Evolutionary conservation across 1,140 invertebrate species (phyloP), one percentile per base, ranked within the genome.

Genomic region (Bilobella aurantiaca): DNA sequence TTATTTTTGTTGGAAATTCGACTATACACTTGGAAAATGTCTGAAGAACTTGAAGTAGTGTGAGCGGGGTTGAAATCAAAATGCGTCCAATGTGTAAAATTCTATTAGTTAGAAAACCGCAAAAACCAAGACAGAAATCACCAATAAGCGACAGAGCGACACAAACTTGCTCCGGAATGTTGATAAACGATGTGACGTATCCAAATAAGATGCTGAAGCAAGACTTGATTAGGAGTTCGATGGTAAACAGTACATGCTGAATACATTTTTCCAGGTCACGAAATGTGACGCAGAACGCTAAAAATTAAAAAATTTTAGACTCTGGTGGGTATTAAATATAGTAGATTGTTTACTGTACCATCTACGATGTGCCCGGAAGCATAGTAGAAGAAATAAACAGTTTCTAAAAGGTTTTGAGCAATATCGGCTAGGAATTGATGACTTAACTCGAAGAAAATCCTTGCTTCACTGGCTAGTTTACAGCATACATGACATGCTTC

Each of bases 61-160:
- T 53, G 49, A 23, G 12, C 49, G 34, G 34, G 18, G 18, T 42
- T 8, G 34, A 8, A 18, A 42, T 12, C 18, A 42, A 42, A 8
- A 42, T 8, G 8, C 8, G 34, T 12, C 14, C 49, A 16, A 53
- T 53, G 49, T 23, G 14, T 53, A 23, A 12, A 23, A 53, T 14
- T 12, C 21, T 3, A 8, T 12, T 23, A 8, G 3, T 8, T 12
- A 53, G 8, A 23, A 14, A 23, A 18, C 34, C 2, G 0, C 28
- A 1, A n/a, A 21, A 23, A 0, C 31, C 23, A 3, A 69, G 3
- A n/a, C 49, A 8, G 16, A 63, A 70, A 25, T 70, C 69, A 21
- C 69, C 69, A 57, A 70, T 67, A 1, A 70, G 58, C 25, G 42
- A 47, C 3, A 70, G 37, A 0, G 69, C 66, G 49, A 37, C 25